These are phyloP conservation scores for Gymnothorax javanicus DNA, from an alignment of 2,797 vertebrate species.

Conservation along the genomic window DNA sequence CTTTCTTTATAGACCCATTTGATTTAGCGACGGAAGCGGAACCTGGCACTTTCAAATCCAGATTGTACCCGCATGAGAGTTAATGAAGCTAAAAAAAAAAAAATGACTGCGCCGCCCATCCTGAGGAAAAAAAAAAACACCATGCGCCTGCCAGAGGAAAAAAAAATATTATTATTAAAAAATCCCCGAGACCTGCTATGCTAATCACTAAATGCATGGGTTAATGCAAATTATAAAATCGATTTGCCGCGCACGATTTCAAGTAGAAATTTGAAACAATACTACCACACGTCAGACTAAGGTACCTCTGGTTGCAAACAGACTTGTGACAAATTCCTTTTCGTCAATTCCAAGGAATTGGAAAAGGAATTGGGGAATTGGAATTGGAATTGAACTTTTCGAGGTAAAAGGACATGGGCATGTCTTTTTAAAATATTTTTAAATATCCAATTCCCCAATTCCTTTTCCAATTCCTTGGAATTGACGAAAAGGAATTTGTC, in stretches of 20 bases:
- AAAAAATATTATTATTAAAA: background rate
- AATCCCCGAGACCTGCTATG: background rate
- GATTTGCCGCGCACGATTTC: background rate
- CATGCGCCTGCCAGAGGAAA: background rate
- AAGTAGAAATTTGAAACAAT: background rate
- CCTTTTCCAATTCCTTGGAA: too few relatives aligned
- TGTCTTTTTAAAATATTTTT: too few relatives aligned
- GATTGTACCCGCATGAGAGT: background rate
- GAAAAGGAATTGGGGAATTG: too few relatives aligned
- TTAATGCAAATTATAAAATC: background rate
- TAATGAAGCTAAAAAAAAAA: background rate
- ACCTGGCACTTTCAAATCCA: background rate
- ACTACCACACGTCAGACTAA: background rate
- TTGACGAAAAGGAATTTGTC: too few relatives aligned
- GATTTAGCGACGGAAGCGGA: background rate
- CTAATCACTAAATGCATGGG: background rate
- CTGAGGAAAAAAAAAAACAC: background rate
- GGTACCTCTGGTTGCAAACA: too few relatives aligned
- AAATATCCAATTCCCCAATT: too few relatives aligned
- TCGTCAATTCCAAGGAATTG: too few relatives aligned
- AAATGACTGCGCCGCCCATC: background rate
- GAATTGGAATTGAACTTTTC: too few relatives aligned
- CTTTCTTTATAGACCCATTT: background rate
- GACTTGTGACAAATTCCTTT: too few relatives aligned
- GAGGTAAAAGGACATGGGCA: too few relatives aligned